Evolutionary conservation across 1,140 invertebrate species (phyloP).

Genomic region (Rhagoletis zephyria): DNA sequence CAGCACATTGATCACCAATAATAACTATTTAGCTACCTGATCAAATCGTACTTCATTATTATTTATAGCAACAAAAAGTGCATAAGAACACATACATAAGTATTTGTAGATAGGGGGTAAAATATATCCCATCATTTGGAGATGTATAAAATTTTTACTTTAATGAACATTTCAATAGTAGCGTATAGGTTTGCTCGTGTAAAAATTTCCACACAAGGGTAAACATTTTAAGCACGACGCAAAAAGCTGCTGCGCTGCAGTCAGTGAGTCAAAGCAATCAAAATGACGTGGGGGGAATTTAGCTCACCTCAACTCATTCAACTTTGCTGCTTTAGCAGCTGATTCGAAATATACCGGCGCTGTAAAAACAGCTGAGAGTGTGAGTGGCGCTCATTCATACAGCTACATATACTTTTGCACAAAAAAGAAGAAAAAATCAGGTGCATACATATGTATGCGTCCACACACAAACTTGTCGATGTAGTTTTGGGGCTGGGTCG

Average conservation of each 20-base stretch:
- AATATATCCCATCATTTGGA: too few species aligned
- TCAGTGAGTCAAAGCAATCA: constrained; percentile 36
- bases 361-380: constrained; percentile 50
- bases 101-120: too few species aligned
- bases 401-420: not conserved
- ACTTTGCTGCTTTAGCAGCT: constrained; percentile 16
- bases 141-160: not conserved
- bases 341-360: constrained; percentile 37
- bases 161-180: not conserved
- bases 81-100: too few species aligned
- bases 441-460: not conserved
- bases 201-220: not conserved
- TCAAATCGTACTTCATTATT: too few species aligned
- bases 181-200: constrained; percentile 6
- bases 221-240: constrained; percentile 8
- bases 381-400: constrained; percentile 38
- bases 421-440: too few species aligned
- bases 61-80: too few species aligned
- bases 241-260: constrained; percentile 9
- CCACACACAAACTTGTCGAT: not conserved
- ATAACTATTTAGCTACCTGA: too few species aligned
- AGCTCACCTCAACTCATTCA: not conserved
- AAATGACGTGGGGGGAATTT: not conserved
- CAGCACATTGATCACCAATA: too few species aligned
- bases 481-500: constrained; percentile 41